These are phyloP conservation scores for Patella depressa DNA, from an alignment of 2,888 invertebrate genomes.

Conservation along the genomic window DNA sequence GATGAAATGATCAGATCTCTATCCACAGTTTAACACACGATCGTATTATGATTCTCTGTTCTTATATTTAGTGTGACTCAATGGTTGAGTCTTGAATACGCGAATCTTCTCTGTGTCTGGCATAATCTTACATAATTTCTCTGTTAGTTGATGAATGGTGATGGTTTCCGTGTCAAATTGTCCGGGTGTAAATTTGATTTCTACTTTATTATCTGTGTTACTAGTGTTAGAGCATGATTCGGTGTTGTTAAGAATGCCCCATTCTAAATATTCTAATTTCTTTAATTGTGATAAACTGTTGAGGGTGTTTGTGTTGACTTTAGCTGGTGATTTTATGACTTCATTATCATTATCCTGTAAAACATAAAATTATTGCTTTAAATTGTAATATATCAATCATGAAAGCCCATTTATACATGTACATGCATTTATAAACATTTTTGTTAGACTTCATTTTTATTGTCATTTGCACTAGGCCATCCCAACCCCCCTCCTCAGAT, in stretches of 20 bases:
- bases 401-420: too few relatives aligned
- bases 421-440: too few relatives aligned
- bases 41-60: neutral
- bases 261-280: slow-evolving; percentile 44
- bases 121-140: slow-evolving; percentile 40
- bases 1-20: too few relatives aligned
- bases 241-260: slow-evolving; percentile 45
- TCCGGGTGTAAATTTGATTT: slow-evolving; percentile 2
- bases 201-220: slow-evolving; percentile 35
- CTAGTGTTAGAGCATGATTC: slow-evolving; percentile 34
- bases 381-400: too few relatives aligned
- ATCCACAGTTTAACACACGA: too few relatives aligned
- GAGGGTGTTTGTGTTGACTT: slow-evolving; percentile 52
- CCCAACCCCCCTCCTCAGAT: too few relatives aligned
- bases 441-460: too few relatives aligned
- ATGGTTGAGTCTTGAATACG: slow-evolving; percentile 37
- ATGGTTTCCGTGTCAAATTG: slow-evolving; percentile 17
- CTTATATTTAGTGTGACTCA: slow-evolving; percentile 11
- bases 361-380: too few relatives aligned
- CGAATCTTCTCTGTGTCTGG: slow-evolving; percentile 41
- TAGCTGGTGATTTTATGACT: slow-evolving; percentile 22
- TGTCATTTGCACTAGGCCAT: too few relatives aligned
- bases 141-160: slow-evolving; percentile 42
- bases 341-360: too few relatives aligned
- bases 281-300: slow-evolving; percentile 41